Evolutionary conservation across 2,113 vertebrate genomes (phyloP).

Genomic region (Synodontis membranacea): DNA sequence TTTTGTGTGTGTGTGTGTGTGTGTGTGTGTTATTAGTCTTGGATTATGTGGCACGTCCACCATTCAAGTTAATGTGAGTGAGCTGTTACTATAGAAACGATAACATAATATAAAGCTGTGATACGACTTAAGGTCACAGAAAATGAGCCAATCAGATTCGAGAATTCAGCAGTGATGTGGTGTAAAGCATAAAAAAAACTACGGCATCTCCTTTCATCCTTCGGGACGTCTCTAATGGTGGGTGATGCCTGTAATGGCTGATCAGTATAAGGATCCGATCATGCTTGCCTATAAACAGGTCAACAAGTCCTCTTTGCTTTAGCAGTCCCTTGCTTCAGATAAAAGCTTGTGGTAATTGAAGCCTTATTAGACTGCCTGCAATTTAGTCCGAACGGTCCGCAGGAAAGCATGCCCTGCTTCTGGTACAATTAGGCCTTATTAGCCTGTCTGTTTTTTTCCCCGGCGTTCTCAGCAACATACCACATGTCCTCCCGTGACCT

Average conservation of each 20-base stretch:
- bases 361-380: constrained; percentile 32
- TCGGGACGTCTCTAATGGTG: neutral
- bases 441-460: constrained; percentile 4
- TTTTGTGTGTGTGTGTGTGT: neutral
- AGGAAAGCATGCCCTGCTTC: constrained; percentile 12
- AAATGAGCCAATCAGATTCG: neutral
- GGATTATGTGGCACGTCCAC: neutral
- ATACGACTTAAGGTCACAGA: neutral
- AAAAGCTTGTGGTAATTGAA: constrained; percentile 34
- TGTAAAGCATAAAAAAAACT: neutral
- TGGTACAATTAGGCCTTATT: constrained; percentile 16
- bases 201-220: neutral
- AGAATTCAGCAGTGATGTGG: neutral
- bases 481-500: neutral
- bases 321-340: neutral
- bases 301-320: constrained; percentile 6
- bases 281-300: constrained; percentile 10
- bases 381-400: constrained; percentile 13
- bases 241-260: constrained; percentile 25
- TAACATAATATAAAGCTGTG: neutral
- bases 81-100: neutral
- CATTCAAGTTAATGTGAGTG: neutral
- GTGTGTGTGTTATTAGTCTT: neutral
- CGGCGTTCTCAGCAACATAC: neutral
- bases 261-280: constrained; percentile 1